A percentile compares a stretch with the other conserved stretches of the same genome.
Evolutionary conservation across 2,113 vertebrate species (phyloP).

Genomic region (Paradisaea rubra): DNA sequence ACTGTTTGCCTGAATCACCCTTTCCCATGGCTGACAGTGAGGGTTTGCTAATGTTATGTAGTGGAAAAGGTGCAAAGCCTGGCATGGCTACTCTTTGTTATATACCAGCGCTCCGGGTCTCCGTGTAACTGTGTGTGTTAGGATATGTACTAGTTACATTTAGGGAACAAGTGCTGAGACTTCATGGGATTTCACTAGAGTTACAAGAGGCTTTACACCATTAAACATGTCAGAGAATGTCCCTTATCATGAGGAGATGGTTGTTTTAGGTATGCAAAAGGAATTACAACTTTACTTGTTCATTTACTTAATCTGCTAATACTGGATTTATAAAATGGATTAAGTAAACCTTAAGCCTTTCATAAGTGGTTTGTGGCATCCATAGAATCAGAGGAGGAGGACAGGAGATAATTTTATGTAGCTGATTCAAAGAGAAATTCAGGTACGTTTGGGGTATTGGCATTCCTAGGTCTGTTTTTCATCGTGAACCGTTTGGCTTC

Average conservation of each 20-base stretch:
- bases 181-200: not conserved
- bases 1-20: not conserved
- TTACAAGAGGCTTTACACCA: not conserved
- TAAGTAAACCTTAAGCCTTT: not conserved
- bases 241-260: not conserved
- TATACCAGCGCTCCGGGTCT: not conserved
- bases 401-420: not conserved
- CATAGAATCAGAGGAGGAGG: not conserved
- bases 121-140: not conserved
- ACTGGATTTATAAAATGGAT: not conserved
- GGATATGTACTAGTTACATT: not conserved
- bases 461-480: not conserved
- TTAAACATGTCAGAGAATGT: not conserved
- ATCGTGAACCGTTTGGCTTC: not conserved
- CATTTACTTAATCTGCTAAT: not conserved
- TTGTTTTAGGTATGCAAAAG: not conserved
- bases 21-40: not conserved
- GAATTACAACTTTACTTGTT: not conserved
- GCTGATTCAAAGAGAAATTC: not conserved
- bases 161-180: not conserved
- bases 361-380: not conserved
- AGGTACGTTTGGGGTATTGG: not conserved
- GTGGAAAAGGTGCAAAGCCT: not conserved
- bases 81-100: not conserved
- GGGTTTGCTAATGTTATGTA: rapidly evolving